Evolutionary conservation across 2,797 vertebrate species (phyloP).

Genomic region (Sebastes hubbsi): DNA sequence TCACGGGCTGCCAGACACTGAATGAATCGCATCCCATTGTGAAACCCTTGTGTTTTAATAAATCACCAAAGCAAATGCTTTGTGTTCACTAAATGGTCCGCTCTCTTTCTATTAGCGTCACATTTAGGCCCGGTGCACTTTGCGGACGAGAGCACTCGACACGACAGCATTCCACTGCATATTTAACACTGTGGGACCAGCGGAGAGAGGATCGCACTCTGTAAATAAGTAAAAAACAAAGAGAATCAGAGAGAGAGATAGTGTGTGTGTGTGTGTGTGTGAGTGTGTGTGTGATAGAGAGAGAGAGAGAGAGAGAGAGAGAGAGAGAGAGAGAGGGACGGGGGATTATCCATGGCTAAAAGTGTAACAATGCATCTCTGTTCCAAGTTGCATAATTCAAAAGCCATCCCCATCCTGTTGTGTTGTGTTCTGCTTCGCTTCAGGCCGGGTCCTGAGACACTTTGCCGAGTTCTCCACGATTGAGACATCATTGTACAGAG

Average conservation of each 20-base stretch:
- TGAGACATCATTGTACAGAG: constrained; percentile 57
- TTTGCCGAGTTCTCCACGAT: constrained; percentile 31
- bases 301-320: neutral
- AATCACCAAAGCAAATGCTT: constrained; percentile 72
- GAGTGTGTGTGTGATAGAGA: neutral
- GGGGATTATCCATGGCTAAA: constrained; percentile 64
- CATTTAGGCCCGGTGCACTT: constrained; percentile 49
- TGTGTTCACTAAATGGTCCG: constrained; percentile 74
- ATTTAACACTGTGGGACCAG: constrained; percentile 61
- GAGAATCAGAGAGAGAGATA: neutral
- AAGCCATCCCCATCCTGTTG: constrained; percentile 41
- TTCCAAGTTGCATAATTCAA: constrained; percentile 75
- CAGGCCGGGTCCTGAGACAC: constrained; percentile 50
- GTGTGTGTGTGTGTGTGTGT: neutral
- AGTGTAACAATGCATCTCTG: constrained; percentile 69
- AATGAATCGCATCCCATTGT: constrained; percentile 41
- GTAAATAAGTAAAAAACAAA: constrained; percentile 75
- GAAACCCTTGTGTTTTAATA: constrained; percentile 61
- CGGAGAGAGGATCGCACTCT: constrained; percentile 25
- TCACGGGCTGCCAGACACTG: constrained; percentile 4
- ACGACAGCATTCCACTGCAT: constrained; percentile 65
- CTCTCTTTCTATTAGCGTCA: constrained; percentile 74
- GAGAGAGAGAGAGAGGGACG: constrained; percentile 6
- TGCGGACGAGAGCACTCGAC: constrained; percentile 48
- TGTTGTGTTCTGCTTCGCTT: constrained; percentile 52